Conservation (phyloP, 2,113 vertebrate genomes). For the Macaca nemestrina region DNA sequence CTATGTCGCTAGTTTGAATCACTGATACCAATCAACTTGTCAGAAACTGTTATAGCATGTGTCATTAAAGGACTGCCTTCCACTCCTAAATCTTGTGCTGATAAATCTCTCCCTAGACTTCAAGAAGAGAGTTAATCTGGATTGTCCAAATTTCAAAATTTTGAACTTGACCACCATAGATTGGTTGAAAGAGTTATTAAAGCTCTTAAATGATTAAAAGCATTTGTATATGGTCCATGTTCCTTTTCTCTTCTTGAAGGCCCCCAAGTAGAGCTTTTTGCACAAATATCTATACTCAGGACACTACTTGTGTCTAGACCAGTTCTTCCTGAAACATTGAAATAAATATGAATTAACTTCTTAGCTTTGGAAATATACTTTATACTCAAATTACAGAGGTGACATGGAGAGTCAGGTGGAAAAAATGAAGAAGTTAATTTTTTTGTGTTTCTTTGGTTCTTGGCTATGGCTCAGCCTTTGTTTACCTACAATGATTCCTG, state of each 20-base stretch:
- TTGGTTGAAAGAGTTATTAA: background rate
- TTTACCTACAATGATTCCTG: background rate
- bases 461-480: background rate
- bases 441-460: background rate
- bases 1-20: background rate
- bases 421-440: background rate
- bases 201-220: background rate
- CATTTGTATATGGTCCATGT: background rate
- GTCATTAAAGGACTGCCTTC: background rate
- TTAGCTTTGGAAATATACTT: background rate
- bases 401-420: background rate
- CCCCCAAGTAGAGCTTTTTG: background rate
- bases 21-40: background rate
- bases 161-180: background rate
- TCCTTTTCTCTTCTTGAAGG: background rate
- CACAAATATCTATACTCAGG: background rate
- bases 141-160: background rate
- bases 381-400: background rate
- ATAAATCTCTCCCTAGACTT: background rate
- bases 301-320: background rate
- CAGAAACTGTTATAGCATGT: background rate
- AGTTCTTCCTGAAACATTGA: background rate
- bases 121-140: background rate
- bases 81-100: background rate
- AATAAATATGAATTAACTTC: background rate